Evolutionary conservation across 2,888 invertebrate species (phyloP).

Genomic region (Troglohyphantes excavatus): DNA sequence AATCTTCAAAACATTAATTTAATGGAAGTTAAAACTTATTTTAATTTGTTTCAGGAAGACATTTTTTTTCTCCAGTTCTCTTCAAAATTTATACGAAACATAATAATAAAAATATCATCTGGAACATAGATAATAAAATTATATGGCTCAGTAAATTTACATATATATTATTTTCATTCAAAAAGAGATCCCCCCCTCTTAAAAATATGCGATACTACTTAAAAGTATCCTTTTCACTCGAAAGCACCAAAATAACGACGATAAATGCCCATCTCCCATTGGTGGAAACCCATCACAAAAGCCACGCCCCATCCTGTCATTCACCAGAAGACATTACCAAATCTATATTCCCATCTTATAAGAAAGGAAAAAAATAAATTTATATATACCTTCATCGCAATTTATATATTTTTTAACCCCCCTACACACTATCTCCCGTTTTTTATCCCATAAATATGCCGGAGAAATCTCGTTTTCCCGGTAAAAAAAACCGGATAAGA

Average conservation of each 20-base stretch:
- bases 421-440: background rate
- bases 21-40: no score
- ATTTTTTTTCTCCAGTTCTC: no score
- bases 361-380: constrained; percentile 24
- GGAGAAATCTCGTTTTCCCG: constrained; percentile 65
- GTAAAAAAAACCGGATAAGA: constrained; percentile 49
- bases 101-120: no score
- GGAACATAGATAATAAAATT: background rate
- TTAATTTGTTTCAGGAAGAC: no score
- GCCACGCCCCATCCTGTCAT: background rate
- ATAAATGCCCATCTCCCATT: background rate
- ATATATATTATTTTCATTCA: constrained; percentile 18
- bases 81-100: no score
- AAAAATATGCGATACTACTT: background rate
- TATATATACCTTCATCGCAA: constrained; percentile 28
- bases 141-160: constrained; percentile 30
- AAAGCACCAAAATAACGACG: constrained; percentile 54
- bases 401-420: constrained; percentile 8
- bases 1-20: no score
- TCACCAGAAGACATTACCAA: constrained; percentile 35
- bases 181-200: background rate
- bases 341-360: constrained; percentile 37
- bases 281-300: constrained; percentile 8
- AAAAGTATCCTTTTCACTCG: constrained; percentile 19
- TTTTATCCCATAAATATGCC: constrained; percentile 62